Evolutionary conservation across 2,113 vertebrate species (phyloP), one percentile per base, ranked within the genome.

Genomic region (Orientallactaga bullata): DNA sequence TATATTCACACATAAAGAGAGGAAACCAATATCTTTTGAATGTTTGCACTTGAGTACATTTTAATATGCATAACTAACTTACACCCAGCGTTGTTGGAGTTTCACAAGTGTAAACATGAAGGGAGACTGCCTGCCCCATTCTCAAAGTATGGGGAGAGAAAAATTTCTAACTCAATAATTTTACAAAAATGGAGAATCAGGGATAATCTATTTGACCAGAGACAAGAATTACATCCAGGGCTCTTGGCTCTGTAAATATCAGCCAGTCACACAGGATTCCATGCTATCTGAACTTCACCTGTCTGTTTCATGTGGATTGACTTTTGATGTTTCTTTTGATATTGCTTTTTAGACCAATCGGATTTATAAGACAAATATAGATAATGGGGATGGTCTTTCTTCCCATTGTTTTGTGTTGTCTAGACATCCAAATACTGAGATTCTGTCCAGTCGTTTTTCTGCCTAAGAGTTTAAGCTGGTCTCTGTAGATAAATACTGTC

Each of bases 401-500:
- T 92, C 69, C 24, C 13, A 51, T 18, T 63, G 30, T 66, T 58
- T 93, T 90, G 21, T 11, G 68, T 82, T 87, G 5, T 72, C 51
- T 30, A 68, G 63, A 37, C 7, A 24, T 82, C 65, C 60, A 8
- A 72, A 88, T 32, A 84, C 7, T 79, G 61, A 91, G 47, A 86
- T 92, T 95, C 89, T 89, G 76, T 76, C 93, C 65, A 87, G 66
- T 95, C 23, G 51, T 37, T 60, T 47, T 71, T 91, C 72, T 72
- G n/a, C 30, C 32, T 73, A 82, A 63, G 77, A 5, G 39, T 69
- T 35, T 60, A 61, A 85, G 61, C 21, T 55, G 35, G 23, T 91
- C 5, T n/a, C 69, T 81, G 16, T 0, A 12, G 65, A 92, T 60
- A 88, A 91, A 86, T 6, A 91, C 5, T 9, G 7, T 81, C n/a